phyloP scores from a whole-genome alignment of 2,888 invertebrate genomes.

The Pachliopta kotzebuea region DNA sequence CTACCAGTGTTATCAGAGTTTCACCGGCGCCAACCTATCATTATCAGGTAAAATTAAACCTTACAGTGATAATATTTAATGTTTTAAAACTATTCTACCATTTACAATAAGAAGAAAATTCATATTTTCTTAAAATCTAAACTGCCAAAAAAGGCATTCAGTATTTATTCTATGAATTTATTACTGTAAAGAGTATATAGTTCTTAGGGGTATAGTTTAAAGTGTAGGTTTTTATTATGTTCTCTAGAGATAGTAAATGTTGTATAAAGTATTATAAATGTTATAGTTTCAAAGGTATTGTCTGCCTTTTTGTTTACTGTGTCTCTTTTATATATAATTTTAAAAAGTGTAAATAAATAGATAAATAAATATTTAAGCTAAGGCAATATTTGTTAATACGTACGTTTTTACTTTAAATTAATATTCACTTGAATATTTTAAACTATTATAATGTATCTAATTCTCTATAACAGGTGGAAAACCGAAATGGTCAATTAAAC shows the following conservation, averaged over 20 bases:
- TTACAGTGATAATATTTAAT: neutral
- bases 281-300: too few relatives aligned
- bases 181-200: neutral
- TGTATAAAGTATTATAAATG: too few relatives aligned
- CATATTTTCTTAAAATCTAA: neutral
- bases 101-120: neutral
- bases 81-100: neutral
- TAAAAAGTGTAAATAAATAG: too few relatives aligned
- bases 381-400: neutral
- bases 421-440: neutral
- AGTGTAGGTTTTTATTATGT: neutral
- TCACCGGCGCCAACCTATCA: conserved; percentile 85
- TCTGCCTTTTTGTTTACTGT: too few relatives aligned
- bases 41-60: conserved; percentile 57
- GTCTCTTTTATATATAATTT: too few relatives aligned
- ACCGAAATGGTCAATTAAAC: conserved; percentile 61
- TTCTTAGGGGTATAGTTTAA: too few relatives aligned
- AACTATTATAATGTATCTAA: neutral
- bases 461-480: conserved; percentile 56
- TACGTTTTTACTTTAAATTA: neutral
- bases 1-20: conserved; percentile 91
- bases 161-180: neutral
- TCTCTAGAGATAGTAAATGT: neutral
- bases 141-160: neutral
- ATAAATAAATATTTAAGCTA: neutral